phyloP scores from a whole-genome alignment of 2,888 invertebrate species.

The Melinopterus prodromus region DNA sequence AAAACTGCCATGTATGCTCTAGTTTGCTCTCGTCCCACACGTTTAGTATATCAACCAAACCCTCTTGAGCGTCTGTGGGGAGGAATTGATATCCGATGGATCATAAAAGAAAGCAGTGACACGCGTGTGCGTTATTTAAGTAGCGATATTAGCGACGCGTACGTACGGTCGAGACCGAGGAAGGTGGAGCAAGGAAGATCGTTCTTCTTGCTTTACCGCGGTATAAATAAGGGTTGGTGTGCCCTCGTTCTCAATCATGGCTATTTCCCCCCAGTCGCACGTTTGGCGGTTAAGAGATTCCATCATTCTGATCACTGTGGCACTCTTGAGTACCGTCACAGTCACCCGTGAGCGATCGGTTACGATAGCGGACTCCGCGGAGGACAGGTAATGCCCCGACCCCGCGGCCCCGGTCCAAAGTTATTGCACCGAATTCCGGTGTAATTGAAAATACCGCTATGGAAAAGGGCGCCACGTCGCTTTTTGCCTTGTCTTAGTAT shows the following conservation, averaged over 20 bases:
- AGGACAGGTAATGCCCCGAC: constrained; percentile 49
- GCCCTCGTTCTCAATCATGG: constrained; percentile 60
- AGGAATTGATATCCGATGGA: not conserved
- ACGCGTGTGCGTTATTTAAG: constrained; percentile 20
- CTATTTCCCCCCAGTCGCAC: constrained; percentile 62
- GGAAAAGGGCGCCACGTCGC: too few relatives aligned
- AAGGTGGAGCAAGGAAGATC: constrained; percentile 24
- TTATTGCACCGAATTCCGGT: constrained; percentile 31
- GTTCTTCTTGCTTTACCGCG: constrained; percentile 27
- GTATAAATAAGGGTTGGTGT: constrained; percentile 42
- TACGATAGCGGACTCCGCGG: constrained; percentile 12
- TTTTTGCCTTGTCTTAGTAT: not conserved
- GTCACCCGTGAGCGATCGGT: constrained; percentile 50
- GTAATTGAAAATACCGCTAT: constrained; percentile 31
- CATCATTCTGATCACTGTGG: constrained; percentile 62
- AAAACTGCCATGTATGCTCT: too few relatives aligned
- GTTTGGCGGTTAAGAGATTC: constrained; percentile 63
- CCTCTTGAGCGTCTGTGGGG: not conserved
- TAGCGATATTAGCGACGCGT: constrained; percentile 15
- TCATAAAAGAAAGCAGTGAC: not conserved
- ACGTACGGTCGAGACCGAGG: constrained; percentile 22
- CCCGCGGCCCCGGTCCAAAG: constrained; percentile 10
- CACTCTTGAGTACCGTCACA: constrained; percentile 60
- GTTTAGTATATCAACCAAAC: too few relatives aligned
- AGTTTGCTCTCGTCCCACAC: too few relatives aligned